Base-by-base conservation (phyloP, 2,113 vertebrate genomes). In the Misgurnus mizolepis region DNA sequence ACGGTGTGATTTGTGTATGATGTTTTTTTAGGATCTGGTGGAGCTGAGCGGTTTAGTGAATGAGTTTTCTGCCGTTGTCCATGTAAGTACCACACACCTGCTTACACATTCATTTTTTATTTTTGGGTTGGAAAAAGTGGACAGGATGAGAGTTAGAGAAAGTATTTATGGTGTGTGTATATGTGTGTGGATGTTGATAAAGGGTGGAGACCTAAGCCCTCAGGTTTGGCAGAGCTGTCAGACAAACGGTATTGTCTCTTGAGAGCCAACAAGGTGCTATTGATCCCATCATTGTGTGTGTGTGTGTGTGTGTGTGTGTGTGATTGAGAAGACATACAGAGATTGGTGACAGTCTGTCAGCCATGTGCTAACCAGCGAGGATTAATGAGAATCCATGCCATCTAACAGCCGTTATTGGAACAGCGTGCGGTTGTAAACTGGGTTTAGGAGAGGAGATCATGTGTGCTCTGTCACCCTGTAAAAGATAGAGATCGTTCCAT, bases 11-110 rank as follows among this genome's bases (percentile, higher is more conserved):
- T 85, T 45, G n/a, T 67, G 11, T 56, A 43, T 41, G 53, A 62
- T 85, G n/a, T 72, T 47, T 76, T n/a, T 91, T 75, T 83, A 99
- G 97, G 95, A 96, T 69, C 93, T 99, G 88, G 92, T 95, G 89
- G 94, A 95, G 86, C 93, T 99, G 82, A 93, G 90, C 76, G 91
- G 95, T 61, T 85, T 98, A 91, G 95, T 98, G 87, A 96, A 94
- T 43, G 95, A 97, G 77, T 95, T 99, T 90, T 95, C 95, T 53
- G 56, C 95, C 66, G 89, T 96, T 49, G 96, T 98, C 82, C 93
- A 92, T 18, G 97, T 99, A 91, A 98, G 97, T 98, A 92, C 86
- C 22, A 40, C 69, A 27, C 14, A 7, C 9, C 41, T 62, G 17
- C 18, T 9, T 7, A 76, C 34, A 65, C 2, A 64, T 39, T 45